These are phyloP conservation scores for Acanthoscelides obtectus DNA, from an alignment of 2,888 invertebrate species.

Conservation along the genomic window DNA sequence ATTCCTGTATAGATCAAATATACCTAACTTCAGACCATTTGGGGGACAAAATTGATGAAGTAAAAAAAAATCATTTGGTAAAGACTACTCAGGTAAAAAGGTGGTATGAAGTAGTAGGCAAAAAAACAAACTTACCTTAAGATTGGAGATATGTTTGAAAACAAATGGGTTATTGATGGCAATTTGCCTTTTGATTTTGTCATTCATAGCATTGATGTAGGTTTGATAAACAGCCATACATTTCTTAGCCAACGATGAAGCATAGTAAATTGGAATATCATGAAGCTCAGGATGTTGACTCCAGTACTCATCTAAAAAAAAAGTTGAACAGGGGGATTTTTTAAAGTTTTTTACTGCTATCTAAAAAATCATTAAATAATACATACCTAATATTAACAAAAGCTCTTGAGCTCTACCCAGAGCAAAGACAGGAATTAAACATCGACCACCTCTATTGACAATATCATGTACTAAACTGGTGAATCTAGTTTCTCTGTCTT, in stretches of 20 bases:
- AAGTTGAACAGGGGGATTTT: neutral
- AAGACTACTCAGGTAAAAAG: too few species aligned
- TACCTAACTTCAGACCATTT: too few species aligned
- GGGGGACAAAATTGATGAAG: too few species aligned
- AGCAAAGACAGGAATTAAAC: conserved; percentile 98
- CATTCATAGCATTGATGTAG: conserved; percentile 99
- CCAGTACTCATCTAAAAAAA: conserved; percentile 89
- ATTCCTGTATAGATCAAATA: too few species aligned
- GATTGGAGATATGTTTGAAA: conserved; percentile 93
- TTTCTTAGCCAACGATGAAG: conserved; percentile 97
- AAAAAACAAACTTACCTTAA: conserved; percentile 70
- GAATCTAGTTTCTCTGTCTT: conserved; percentile 92
- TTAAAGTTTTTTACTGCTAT: too few species aligned
- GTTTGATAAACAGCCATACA: conserved; percentile 99
- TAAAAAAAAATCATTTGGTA: too few species aligned
- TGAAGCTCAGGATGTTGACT: conserved; percentile 94
- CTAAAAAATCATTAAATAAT: neutral
- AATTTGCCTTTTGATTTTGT: conserved; percentile 91
- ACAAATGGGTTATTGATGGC: conserved; percentile 98
- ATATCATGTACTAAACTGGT: conserved; percentile 93
- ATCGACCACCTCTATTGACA: conserved; percentile 93
- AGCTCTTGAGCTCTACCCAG: conserved; percentile 96
- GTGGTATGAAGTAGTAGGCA: too few species aligned
- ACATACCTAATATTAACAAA: conserved; percentile 62
- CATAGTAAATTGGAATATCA: conserved; percentile 98